A percentile compares a stretch with the other conserved stretches of the same genome.
These are phyloP conservation scores for Diphyllodes magnificus DNA, from an alignment of 2,113 vertebrate genomes.

Conservation along the genomic window DNA sequence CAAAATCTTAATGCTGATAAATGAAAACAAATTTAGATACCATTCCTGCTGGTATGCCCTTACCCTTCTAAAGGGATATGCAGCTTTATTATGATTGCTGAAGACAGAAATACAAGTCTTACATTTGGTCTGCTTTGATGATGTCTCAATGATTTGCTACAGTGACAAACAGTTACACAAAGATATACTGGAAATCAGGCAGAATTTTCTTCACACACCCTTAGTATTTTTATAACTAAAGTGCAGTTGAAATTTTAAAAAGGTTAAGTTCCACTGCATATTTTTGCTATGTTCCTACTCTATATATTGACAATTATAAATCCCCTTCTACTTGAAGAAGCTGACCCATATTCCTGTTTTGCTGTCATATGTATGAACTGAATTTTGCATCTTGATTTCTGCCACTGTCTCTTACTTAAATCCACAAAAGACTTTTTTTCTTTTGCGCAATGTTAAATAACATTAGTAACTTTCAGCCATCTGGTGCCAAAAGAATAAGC, in stretches of 20 bases:
- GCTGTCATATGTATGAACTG: not conserved
- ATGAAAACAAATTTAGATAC: not conserved
- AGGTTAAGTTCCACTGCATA: not conserved
- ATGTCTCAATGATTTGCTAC: not conserved
- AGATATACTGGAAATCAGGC: not conserved
- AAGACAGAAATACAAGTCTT: not conserved
- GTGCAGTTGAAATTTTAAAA: not conserved
- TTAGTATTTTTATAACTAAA: not conserved
- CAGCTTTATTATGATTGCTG: not conserved
- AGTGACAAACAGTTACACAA: not conserved
- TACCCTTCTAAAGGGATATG: not conserved
- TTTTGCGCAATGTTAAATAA: not conserved
- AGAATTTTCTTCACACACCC: not conserved
- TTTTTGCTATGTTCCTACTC: not conserved
- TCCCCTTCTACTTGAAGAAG: not conserved
- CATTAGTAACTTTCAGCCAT: not conserved
- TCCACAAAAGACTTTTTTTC: not conserved
- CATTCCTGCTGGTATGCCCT: not conserved
- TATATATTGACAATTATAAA: not conserved
- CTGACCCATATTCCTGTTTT: not conserved
- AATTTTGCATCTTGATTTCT: not conserved
- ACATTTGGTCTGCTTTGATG: not conserved
- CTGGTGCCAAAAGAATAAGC: not conserved
- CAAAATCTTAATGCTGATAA: not conserved
- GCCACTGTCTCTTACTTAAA: not conserved